Base-by-base conservation (phyloP, 2,888 invertebrate genomes). In the Xanthia togata region DNA sequence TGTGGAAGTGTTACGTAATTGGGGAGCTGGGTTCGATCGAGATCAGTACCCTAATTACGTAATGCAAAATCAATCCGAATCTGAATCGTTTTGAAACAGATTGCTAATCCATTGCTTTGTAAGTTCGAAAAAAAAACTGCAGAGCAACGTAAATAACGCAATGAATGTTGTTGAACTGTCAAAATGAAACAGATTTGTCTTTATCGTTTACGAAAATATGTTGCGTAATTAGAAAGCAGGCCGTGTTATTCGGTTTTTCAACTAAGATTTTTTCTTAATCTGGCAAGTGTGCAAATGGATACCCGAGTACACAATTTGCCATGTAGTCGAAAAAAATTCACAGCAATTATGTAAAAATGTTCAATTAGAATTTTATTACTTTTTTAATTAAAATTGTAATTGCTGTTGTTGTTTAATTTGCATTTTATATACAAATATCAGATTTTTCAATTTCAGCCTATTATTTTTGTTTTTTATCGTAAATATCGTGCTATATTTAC, bases 371-470 rank as follows among this genome's bases (percentile, higher is more conserved):
- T 76, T 62, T 73, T 57, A 47, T 68, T 62, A 50, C 44, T 14
- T 73, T 78, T 81, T 64, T n/a, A 44, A 60, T 65, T 60, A 65
- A 67, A 59, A 65, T 73, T 65, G 11, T 11, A 14, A 17, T 79
- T 8, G 47, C 11, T 23, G n/a, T 11, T 69, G 23, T 23, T 55
- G 53, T 44, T 11, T n/a, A 17, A 50, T 59, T 59, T 65, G 23
- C 5, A 62, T 79, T 77, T 50, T n/a, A 23, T 14, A 11, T 14
- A n/a, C 53, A 60, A 47, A 5, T 4, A 17, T 17, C 17, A 0
- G 14, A 47, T n/a, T 77, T 60, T 26, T 11, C 20, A 1, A 44
- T 20, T 23, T 20, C 26, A 23, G 11, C 8, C 26, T 5, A 2
- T 55, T n/a, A 1, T n/a, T n/a, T 53, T 71, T 70, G 23, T 23